Base-by-base conservation (phyloP, 2,888 invertebrate genomes). In the Plemyria rubiginata region DNA sequence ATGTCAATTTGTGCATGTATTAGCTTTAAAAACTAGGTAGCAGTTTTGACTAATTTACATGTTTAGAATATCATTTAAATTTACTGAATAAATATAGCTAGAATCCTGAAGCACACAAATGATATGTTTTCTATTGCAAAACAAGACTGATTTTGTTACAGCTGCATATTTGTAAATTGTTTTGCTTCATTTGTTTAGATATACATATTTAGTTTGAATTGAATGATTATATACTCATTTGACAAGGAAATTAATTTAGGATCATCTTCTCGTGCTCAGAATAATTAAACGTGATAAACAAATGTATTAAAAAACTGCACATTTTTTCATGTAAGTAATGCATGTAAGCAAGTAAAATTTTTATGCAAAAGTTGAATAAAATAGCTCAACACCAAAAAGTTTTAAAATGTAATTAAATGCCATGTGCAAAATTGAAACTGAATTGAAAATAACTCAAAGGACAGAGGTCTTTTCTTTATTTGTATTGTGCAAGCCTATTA, bases 111-210 rank as follows among this genome's bases (percentile, higher is more conserved):
- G 32, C 32, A 8, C 32, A 32, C 16, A 50, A 40, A 54, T 61
- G 48, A 41, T 49, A 36, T 38, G 46, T 63, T 63, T 28, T 51
- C 41, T n/a, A 36, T 32, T 58, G 48, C 60, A 49, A 54, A 60
- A 71, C 40, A 71, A 71, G 71, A 71, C 71, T 71, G 71, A 70
- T 69, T 70, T 67, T 70, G 64, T 68, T 68, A 67, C 40, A n/a
- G n/a, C 40, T 45, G 45, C 15, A 2, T 16, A 9, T 6, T 43
- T 45, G 16, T 16, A 45, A 45, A 9, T 3, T 16, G 16, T 45
- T 45, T 38, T 43, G n/a, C 9, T 15, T 15, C 9, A 43, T 13
- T 0, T 4, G 43, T 43, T 6, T 6, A 13, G 13, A 8, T 43
- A 13, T n/a, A n/a, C n/a, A 2, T n/a, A 15, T 8, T 22, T 22